Conservation (phyloP, 2,797 vertebrate species). For the Sparidentex hasta region DNA sequence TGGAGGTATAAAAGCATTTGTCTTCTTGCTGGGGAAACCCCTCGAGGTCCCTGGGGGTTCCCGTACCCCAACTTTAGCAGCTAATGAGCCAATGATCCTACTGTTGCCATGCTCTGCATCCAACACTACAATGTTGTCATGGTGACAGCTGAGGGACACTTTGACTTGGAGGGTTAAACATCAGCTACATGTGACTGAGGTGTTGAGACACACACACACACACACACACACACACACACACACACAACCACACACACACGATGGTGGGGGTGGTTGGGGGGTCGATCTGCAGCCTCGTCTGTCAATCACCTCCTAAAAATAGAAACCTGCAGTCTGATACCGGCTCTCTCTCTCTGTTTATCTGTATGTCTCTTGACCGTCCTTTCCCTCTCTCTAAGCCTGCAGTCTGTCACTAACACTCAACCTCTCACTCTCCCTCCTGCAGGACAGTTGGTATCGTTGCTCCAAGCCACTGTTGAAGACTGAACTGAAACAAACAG, state of each 20-base stretch:
- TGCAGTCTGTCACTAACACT: conserved; percentile 23
- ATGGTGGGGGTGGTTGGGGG: not conserved
- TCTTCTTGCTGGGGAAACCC: too few species aligned
- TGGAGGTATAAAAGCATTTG: too few species aligned
- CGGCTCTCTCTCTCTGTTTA: conserved; percentile 22
- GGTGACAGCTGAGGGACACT: not conserved
- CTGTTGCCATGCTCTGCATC: too few species aligned
- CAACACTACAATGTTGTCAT: not conserved
- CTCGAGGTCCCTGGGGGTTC: too few species aligned
- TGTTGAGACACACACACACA: not conserved
- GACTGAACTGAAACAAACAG: conserved; percentile 14
- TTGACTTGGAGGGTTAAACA: not conserved
- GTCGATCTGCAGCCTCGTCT: conserved; percentile 52
- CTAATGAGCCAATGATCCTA: too few species aligned
- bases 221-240: not conserved
- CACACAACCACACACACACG: too few species aligned
- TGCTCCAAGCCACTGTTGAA: not conserved
- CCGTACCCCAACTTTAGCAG: too few species aligned
- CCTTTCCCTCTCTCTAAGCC: not conserved
- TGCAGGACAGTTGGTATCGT: not conserved
- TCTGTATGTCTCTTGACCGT: conserved; percentile 4
- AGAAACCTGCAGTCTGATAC: conserved; percentile 49
- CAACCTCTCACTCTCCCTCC: not conserved
- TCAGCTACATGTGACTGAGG: not conserved
- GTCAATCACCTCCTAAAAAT: conserved; percentile 71